Conservation (phyloP, 1,140 invertebrate species). For the Ylistrum balloti region DNA sequence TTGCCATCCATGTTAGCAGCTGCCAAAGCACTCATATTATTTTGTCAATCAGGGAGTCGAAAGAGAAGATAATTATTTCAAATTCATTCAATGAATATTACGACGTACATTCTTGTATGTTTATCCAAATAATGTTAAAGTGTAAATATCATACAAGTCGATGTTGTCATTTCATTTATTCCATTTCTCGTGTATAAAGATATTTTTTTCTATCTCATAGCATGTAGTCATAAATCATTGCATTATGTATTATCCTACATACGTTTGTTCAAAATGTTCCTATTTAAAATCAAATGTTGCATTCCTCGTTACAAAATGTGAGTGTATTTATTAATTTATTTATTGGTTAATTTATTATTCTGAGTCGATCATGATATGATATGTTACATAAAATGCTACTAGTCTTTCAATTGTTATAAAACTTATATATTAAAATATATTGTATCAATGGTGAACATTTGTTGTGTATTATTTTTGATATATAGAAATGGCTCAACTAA, state of each 20-base stretch:
- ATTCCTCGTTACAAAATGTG: neutral
- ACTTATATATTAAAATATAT: slow-evolving; percentile 41
- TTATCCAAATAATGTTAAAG: no score
- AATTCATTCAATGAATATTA: no score
- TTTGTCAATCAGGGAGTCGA: neutral
- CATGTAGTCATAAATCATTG: neutral
- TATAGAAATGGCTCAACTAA: no score
- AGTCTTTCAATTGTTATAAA: slow-evolving; percentile 40
- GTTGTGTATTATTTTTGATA: neutral
- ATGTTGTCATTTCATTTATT: neutral
- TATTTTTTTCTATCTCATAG: neutral
- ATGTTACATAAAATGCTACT: slow-evolving; percentile 40
- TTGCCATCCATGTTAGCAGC: neutral
- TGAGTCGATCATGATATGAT: slow-evolving; percentile 17
- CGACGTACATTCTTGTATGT: no score
- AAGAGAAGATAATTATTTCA: no score
- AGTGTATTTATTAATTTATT: slow-evolving; percentile 37
- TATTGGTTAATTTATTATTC: slow-evolving; percentile 36
- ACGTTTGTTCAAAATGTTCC: neutral
- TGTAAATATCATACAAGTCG: neutral
- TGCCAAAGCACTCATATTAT: neutral
- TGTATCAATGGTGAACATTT: neutral
- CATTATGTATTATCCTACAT: neutral
- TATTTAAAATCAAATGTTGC: slow-evolving; percentile 12
- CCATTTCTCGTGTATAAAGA: neutral